A percentile compares a stretch with the other conserved stretches of the same genome.
Evolutionary conservation across 2,113 vertebrate species (phyloP).

Genomic region (Carlito syrichta): DNA sequence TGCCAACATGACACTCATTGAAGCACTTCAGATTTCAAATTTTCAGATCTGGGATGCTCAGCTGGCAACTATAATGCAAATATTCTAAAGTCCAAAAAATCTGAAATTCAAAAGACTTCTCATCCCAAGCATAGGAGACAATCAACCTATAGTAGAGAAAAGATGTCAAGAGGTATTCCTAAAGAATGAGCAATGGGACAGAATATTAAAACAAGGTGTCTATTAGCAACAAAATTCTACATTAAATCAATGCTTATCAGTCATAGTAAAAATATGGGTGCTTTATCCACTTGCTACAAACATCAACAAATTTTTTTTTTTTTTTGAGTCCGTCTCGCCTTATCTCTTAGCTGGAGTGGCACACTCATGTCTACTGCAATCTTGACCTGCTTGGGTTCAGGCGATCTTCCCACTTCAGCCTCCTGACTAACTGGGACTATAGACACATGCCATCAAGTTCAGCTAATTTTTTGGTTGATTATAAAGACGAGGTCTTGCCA

Average conservation of each 20-base stretch:
- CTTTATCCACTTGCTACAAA: background rate
- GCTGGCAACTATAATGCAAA: background rate
- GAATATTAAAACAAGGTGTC: constrained; percentile 16
- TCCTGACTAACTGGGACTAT: too few relatives aligned
- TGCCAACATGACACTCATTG: background rate
- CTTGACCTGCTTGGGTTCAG: too few relatives aligned
- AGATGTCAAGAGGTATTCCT: background rate
- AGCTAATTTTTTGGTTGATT: too few relatives aligned
- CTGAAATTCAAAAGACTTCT: background rate
- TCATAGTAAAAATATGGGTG: background rate
- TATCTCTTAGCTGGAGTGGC: too few relatives aligned
- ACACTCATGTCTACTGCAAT: too few relatives aligned
- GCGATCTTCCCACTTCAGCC: too few relatives aligned
- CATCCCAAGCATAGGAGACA: background rate
- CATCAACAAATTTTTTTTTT: too few relatives aligned
- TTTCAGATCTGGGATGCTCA: background rate
- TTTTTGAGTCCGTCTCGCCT: too few relatives aligned
- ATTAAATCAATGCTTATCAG: background rate
- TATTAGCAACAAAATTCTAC: background rate
- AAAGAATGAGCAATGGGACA: background rate
- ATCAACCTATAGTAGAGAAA: background rate
- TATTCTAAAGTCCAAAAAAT: background rate
- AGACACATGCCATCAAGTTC: too few relatives aligned
- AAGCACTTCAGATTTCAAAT: background rate
- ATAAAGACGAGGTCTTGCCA: too few relatives aligned